Base-by-base conservation (phyloP, 2,888 invertebrate species). In the Sarcophaga variegata region DNA sequence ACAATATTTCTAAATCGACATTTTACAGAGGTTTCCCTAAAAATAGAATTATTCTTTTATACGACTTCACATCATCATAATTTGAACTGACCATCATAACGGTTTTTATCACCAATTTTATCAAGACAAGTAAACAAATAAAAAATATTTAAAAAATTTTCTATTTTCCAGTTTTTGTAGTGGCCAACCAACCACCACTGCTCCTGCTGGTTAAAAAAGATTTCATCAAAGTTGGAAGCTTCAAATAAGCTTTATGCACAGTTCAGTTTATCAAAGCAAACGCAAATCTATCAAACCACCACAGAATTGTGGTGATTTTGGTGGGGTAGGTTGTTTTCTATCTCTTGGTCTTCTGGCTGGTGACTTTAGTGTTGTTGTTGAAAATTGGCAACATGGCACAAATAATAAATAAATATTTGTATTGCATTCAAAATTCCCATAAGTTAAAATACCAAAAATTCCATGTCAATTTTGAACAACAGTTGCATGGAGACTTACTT, bases 361-460 rank as follows among this genome's bases (percentile, higher is more conserved):
- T 12, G 54, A 67, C n/a, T 14, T 60, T 49, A n/a, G 49, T 79
- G 63, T 63, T 75, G 12, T 59, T 75, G n/a, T 59, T 67, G 83
- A 83, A 83, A 83, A 69, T 83, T 83, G 83, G 74, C 83, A 83
- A 83, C 83, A 69, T 63, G 37, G 78, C 54, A 83, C 54, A 83
- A 62, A 20, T 79, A 83, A 54, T 54, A 54, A 54, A 54, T 54
- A 54, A 12, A 17, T 17, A 54, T 54, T 54, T 27, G 4, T 78
- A 64, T 76, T 82, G 76, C 70, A 74, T 69, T 82, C 54, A 78
- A 78, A 83, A 78, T 83, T 77, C 83, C 72, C 78, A 78, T 72
- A 78, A 83, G 66, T 66, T n/a, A 47, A 72, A 66, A 67, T 74
- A 79, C 63, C 62, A 67, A 78, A 78, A 83, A 77, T 83, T 83